Base-by-base conservation (phyloP, 1,140 invertebrate genomes). In the Drosophila orosa region DNA sequence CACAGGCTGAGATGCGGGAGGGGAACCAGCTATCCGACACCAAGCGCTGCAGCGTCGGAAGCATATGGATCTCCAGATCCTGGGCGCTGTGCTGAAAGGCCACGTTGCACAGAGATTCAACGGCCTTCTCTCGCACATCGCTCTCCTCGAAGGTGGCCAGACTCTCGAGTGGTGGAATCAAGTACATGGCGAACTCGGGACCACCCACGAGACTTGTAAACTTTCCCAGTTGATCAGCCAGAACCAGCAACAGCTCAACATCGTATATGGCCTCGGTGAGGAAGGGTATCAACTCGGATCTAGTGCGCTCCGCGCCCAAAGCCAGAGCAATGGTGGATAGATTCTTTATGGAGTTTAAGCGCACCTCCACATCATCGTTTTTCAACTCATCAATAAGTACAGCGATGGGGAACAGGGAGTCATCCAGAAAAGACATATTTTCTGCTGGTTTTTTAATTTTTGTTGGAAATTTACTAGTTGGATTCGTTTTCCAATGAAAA, bases 261-360 rank as follows among this genome's bases (percentile, higher is more conserved):
- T 99, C 99, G 92, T 99, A 99, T 77, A 99, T 99, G 15, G 99
- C 99, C 92, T 99, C 99, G 42, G 99, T 99, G 48, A 99, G 92
- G 93, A 99, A 99, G 27, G 98, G 98, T 89, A 99, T 99, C 22
- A 99, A 94, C 93, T 99, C 99, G 56, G 95, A 97, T 69, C 98
- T 94, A 22, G 99, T 99, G 77, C 99, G 95, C 92, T 99, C 98
- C 13, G 99, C 97, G 60, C 99, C 99, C 39, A 99, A 93, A 10
- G 99, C 99, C 69, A 99, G 93, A 8, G 99, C 98, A 90, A 99
- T 99, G 8, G 99, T 99, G 6, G 98, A 99, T 33, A 99, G 93
- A 92, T 99, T 99, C 92, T 99, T 99, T 77, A 99, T 99, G 12
- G 98, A 99, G 93, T 99, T 99, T 45, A 99, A 94, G 47, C 99